These are phyloP conservation scores for Lepidochrysops patricia DNA, from an alignment of 2,888 invertebrate species.

Conservation along the genomic window DNA sequence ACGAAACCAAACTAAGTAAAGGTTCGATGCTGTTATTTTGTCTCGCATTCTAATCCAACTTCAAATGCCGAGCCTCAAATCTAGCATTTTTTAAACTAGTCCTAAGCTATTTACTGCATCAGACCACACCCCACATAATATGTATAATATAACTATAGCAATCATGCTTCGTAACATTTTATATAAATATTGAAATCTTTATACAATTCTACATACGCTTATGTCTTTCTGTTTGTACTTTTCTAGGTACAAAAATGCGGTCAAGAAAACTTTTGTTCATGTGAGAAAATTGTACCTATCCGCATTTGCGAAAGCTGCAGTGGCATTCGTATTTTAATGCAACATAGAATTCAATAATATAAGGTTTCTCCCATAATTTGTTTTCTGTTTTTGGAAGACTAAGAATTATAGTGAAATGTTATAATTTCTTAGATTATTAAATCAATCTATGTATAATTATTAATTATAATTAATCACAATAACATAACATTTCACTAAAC, in stretches of 20 bases:
- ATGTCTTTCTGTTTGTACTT: conserved; percentile 22
- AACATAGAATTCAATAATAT: background rate
- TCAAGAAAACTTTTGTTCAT: conserved; percentile 16
- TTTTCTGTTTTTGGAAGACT: background rate
- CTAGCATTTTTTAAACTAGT: conserved; percentile 31
- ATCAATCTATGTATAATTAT: no score
- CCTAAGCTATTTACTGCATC: conserved; percentile 24
- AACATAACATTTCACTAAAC: no score
- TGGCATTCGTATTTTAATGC: background rate
- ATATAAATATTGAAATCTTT: conserved; percentile 16
- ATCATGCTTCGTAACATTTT: conserved; percentile 13
- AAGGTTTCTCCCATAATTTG: background rate
- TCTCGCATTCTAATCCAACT: conserved; percentile 22
- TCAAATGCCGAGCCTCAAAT: conserved; percentile 30
- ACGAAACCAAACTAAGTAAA: background rate
- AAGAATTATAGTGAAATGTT: background rate
- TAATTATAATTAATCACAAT: no score
- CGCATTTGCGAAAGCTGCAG: background rate
- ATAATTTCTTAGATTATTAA: background rate
- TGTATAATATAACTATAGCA: conserved; percentile 15
- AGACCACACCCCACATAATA: conserved; percentile 21
- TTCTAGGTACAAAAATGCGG: conserved; percentile 25
- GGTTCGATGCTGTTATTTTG: conserved; percentile 7
- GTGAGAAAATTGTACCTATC: conserved; percentile 15
- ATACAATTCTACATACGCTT: conserved; percentile 15